Evolutionary conservation across 1,140 invertebrate species (phyloP).

Genomic region (Stegodyphus dumicola): DNA sequence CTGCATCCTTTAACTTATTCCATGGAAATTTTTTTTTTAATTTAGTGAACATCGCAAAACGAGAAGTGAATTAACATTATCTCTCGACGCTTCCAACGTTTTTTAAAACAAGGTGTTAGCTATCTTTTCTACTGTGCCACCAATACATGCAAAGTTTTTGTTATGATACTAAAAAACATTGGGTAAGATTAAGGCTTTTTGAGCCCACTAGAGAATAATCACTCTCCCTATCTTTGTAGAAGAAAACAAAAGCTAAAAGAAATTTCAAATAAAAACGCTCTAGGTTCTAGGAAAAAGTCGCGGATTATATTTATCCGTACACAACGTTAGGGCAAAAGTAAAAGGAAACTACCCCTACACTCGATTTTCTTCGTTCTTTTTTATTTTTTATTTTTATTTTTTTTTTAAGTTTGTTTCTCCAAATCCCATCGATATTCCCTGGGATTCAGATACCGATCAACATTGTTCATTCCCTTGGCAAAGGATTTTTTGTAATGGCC

Average conservation of each 20-base stretch:
- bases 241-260: constrained; percentile 16
- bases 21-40: too few species aligned
- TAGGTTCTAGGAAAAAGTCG: constrained; percentile 11
- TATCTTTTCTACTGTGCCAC: not conserved
- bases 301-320: constrained; percentile 49
- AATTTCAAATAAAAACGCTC: constrained; percentile 20
- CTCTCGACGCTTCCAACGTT: too few species aligned
- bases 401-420: not conserved
- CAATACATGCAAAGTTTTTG: not conserved
- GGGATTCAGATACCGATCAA: constrained; percentile 52
- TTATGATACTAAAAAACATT: not conserved
- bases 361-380: constrained; percentile 16
- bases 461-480: constrained; percentile 50
- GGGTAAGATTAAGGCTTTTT: not conserved
- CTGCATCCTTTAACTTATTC: too few species aligned
- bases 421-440: constrained; percentile 56
- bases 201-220: constrained; percentile 27
- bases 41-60: too few species aligned
- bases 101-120: too few species aligned
- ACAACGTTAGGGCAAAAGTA: constrained; percentile 26
- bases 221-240: constrained; percentile 12
- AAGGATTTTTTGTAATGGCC: constrained; percentile 55
- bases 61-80: too few species aligned
- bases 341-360: constrained; percentile 32
- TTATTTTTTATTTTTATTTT: constrained; percentile 42